A percentile compares a stretch with the other conserved stretches of the same genome.
Evolutionary conservation across 2,797 vertebrate species (phyloP).

Genomic region (Rhynchonycteris naso): DNA sequence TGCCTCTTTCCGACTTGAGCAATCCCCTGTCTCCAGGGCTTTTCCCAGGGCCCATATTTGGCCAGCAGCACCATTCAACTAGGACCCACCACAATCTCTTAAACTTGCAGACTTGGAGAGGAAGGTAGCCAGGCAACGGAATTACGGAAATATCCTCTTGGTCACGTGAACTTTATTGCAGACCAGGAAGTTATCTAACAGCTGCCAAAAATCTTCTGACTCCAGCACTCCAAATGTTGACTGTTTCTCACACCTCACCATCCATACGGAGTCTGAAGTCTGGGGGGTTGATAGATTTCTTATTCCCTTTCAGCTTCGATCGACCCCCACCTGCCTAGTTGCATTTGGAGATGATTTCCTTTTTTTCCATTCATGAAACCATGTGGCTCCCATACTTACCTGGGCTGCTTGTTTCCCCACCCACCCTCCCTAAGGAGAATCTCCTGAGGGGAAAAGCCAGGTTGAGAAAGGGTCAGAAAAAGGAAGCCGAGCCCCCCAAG

Average conservation of each 20-base stretch:
- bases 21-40: not conserved
- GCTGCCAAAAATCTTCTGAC: conserved; percentile 49
- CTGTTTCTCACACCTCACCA: conserved; percentile 62
- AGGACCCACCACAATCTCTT: conserved; percentile 15
- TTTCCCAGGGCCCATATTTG: not conserved
- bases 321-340: conserved; percentile 49
- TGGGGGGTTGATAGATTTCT: conserved; percentile 28
- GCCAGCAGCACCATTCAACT: not conserved
- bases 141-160: not conserved
- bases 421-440: not conserved
- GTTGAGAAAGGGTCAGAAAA: conserved; percentile 65
- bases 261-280: not conserved
- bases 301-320: not conserved
- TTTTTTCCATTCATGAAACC: conserved; percentile 34
- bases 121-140: conserved; percentile 15
- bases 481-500: not conserved
- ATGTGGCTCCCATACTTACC: conserved; percentile 77
- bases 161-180: conserved; percentile 58
- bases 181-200: conserved; percentile 61
- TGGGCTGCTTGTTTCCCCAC: conserved; percentile 37
- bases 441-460: not conserved
- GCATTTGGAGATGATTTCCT: conserved; percentile 75
- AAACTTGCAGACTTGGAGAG: not conserved
- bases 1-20: accelerated
- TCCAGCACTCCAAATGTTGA: conserved; percentile 56